Conservation (phyloP, 2,888 invertebrate species). For the Xestia xanthographa region DNA sequence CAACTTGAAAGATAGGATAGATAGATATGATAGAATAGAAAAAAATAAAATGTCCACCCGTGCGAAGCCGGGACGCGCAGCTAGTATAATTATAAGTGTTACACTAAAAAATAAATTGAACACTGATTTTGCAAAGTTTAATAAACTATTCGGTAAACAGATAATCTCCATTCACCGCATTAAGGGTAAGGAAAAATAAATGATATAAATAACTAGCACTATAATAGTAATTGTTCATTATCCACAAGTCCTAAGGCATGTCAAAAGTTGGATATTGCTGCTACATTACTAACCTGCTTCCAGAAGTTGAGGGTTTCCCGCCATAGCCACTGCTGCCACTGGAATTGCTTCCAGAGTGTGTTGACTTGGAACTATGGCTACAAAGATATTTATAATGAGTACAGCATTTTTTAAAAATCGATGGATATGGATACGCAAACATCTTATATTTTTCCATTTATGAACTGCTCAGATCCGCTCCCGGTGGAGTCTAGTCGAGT, state of each 20-base stretch:
- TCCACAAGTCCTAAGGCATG: neutral
- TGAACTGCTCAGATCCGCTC: neutral
- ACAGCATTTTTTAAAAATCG: neutral
- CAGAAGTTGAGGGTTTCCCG: slow-evolving; percentile 91
- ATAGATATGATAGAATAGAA: too few relatives aligned
- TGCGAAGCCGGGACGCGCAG: too few relatives aligned
- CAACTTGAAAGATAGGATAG: too few relatives aligned
- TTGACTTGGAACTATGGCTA: slow-evolving; percentile 94
- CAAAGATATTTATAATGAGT: slow-evolving; percentile 61
- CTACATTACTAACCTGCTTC: slow-evolving; percentile 87
- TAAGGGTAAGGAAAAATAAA: too few relatives aligned
- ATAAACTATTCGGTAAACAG: too few relatives aligned
- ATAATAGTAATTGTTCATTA: neutral
- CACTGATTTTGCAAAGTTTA: too few relatives aligned
- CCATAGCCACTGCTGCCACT: slow-evolving; percentile 96
- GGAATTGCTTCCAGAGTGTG: slow-evolving; percentile 94
- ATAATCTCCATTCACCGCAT: neutral
- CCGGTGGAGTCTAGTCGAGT: neutral
- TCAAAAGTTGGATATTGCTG: neutral
- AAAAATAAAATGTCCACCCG: too few relatives aligned
- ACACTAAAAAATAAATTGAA: too few relatives aligned
- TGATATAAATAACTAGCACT: neutral
- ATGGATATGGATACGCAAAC: neutral
- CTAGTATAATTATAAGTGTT: too few relatives aligned
- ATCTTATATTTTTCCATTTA: slow-evolving; percentile 7